A percentile compares a stretch with the other conserved stretches of the same genome.
Evolutionary conservation across 2,888 invertebrate genomes (phyloP).

Genomic region (Ectemnius cavifrons): DNA sequence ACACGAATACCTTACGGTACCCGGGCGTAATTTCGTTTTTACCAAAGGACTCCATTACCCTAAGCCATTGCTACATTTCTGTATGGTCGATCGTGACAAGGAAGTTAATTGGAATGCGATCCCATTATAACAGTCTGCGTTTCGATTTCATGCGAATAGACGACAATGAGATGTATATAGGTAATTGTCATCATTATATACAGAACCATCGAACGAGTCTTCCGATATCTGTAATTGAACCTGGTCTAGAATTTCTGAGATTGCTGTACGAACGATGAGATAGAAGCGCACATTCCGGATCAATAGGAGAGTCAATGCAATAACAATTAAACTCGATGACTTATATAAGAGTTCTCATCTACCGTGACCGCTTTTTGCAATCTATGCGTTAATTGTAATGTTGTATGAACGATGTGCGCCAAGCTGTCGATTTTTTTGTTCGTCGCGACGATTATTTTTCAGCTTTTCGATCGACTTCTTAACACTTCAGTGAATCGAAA

Average conservation of each 20-base stretch:
- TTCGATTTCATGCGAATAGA: too few relatives aligned
- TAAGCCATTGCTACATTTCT: not conserved
- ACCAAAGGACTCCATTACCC: constrained; percentile 9
- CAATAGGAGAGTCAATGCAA: not conserved
- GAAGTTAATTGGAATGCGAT: not conserved
- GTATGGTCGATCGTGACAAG: not conserved
- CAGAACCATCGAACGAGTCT: too few relatives aligned
- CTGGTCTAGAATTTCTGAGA: too few relatives aligned
- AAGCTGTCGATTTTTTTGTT: too few relatives aligned
- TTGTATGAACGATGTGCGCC: not conserved
- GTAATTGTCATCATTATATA: too few relatives aligned
- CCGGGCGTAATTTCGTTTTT: constrained; percentile 11
- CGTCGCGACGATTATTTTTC: not conserved
- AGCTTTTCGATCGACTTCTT: not conserved
- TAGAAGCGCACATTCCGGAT: too few relatives aligned
- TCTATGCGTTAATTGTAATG: not conserved
- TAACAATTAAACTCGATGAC: not conserved
- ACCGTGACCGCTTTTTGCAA: not conserved
- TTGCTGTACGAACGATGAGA: too few relatives aligned
- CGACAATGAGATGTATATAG: too few relatives aligned
- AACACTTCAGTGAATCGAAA: not conserved
- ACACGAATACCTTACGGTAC: constrained; percentile 13
- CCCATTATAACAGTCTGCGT: not conserved
- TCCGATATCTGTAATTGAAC: too few relatives aligned
- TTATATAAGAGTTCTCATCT: not conserved